Evolutionary conservation across 2,797 vertebrate genomes (phyloP).

Genomic region (Tolypeutes matacus): DNA sequence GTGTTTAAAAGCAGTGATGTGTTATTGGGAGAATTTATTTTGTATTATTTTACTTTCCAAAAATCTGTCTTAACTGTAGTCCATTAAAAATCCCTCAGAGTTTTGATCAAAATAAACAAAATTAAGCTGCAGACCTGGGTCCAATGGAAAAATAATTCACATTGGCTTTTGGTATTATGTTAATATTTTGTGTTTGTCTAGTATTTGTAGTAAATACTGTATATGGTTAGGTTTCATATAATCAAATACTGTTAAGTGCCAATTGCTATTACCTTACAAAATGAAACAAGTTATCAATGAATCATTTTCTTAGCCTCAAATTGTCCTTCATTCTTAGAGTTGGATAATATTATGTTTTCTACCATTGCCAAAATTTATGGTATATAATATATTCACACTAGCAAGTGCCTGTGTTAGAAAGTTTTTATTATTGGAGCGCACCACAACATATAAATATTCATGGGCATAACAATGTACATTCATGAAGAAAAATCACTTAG

Average conservation of each 20-base stretch:
- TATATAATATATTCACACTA: conserved; percentile 39
- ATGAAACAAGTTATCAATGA: not conserved
- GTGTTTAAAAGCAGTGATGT: conserved; percentile 13
- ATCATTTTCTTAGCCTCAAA: conserved; percentile 58
- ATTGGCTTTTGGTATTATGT: conserved; percentile 1
- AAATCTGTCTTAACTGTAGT: conserved; percentile 27
- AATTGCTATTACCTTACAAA: conserved; percentile 46
- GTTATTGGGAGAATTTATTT: conserved; percentile 3
- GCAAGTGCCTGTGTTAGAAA: conserved; percentile 43
- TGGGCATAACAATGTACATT: conserved; percentile 34
- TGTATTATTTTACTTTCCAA: conserved; percentile 44
- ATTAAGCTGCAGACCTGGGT: not conserved
- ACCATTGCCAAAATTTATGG: conserved; percentile 42
- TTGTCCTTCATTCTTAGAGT: conserved; percentile 19
- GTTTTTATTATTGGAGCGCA: conserved; percentile 15
- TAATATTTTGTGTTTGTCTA: conserved; percentile 33
- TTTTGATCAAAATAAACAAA: conserved; percentile 24
- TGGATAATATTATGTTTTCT: conserved; percentile 14
- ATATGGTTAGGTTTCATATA: conserved; percentile 13
- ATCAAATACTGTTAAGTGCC: conserved; percentile 56
- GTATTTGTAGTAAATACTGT: not conserved
- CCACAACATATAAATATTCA: conserved; percentile 59
- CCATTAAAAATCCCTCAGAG: not conserved
- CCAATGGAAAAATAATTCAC: not conserved
- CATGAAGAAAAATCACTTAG: conserved; percentile 51